Conservation (phyloP, 2,113 vertebrate genomes). For the Gallinago jamesoni region DNA sequence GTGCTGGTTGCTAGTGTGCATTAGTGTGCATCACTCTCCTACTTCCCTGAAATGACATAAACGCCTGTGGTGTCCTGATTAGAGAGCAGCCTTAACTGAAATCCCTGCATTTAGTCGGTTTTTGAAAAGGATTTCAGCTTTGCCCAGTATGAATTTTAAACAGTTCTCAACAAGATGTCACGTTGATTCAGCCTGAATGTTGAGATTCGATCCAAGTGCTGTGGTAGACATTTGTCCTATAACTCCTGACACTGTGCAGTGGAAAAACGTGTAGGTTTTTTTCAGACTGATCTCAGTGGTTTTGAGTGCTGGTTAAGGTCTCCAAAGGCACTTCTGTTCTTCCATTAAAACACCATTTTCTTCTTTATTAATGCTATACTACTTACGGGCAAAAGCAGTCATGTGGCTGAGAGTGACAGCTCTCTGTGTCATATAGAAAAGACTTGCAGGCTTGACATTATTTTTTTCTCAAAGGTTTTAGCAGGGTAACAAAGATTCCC, state of each 20-base stretch:
- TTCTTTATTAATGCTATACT: not conserved
- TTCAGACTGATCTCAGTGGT: not conserved
- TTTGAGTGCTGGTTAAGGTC: not conserved
- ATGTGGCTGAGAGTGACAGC: not conserved
- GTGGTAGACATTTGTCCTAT: not conserved
- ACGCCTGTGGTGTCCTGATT: not conserved
- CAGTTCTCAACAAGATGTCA: not conserved
- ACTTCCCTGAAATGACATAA: not conserved
- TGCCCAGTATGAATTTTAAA: not conserved
- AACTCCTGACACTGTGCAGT: not conserved
- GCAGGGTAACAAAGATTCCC: not conserved
- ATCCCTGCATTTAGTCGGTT: not conserved
- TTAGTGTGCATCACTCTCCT: not conserved
- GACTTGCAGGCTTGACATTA: not conserved
- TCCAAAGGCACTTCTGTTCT: not conserved
- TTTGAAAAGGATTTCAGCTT: not conserved
- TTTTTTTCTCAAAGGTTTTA: not conserved
- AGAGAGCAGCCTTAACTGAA: not conserved
- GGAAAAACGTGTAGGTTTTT: not conserved
- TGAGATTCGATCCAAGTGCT: not conserved
- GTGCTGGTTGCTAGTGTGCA: not conserved
- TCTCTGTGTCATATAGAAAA: not conserved
- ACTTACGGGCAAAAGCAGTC: not conserved
- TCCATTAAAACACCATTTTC: not conserved
- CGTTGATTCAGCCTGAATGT: not conserved